Base-by-base conservation (phyloP, 2,113 vertebrate genomes). In the Ondatra zibethicus region DNA sequence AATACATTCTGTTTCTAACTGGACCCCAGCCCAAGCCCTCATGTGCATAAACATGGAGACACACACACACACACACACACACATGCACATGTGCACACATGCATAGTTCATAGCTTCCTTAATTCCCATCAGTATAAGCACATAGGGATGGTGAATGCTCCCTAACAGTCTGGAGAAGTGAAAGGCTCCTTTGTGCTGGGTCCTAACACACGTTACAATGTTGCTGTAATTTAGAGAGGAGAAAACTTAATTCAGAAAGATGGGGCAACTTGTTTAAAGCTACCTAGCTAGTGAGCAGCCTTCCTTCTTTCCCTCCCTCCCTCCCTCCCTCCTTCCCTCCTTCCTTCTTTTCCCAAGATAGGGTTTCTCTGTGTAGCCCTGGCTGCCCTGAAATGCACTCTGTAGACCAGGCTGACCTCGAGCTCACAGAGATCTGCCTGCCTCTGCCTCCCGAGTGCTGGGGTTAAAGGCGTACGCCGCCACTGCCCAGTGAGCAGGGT, bases 171-270 rank as follows among this genome's bases (percentile, higher is more conserved):
- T 47, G 76, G 29, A 47, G 45, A 63, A 36, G 33, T 61, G 19
- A n/a, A 7, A 55, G 1, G 73, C 45, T 6, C 12, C 29, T 50
- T n/a, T 84, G n/a, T n/a, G n/a, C 55, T 39, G 23, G 55, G n/a
- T 29, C 55, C 55, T 45, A 42, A 65, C 39, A 42, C 29, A 10
- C 13, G 42, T 47, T 50, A n/a, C 77, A 23, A 50, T 25, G 58
- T 94, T 21, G n/a, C 23, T 52, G 14, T n/a, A 50, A 42, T 47
- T 75, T 86, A 89, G 23, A 82, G n/a, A 36, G 72, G 58, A 75
- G 45, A 42, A 86, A 92, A 65, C 47, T 5, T 36, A 95, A 31
- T 81, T 72, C 39, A 63, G 72, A 89, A 78, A 93, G 45, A 17
- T n/a, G 39, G 27, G 76, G 73, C 50, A 33, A 65, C 65, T 85